Evolutionary conservation across 1,140 invertebrate species (phyloP).

Genomic region (Papilio polytes): DNA sequence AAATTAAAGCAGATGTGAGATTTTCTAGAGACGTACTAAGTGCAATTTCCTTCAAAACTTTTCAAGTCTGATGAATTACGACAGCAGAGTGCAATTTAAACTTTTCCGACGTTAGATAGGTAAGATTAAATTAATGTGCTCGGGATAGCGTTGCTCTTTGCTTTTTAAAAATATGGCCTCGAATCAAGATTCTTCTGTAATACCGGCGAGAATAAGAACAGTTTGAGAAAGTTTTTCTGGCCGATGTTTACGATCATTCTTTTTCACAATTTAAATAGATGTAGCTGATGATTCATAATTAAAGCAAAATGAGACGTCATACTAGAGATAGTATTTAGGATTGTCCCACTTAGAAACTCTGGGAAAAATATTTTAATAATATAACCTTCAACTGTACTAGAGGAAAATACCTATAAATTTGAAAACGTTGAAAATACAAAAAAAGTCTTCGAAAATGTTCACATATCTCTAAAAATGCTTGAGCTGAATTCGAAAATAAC

Average conservation of each 20-base stretch:
- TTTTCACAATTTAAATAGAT: not conserved
- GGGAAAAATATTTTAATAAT: not conserved
- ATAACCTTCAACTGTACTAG: not conserved
- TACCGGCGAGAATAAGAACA: conserved; percentile 1
- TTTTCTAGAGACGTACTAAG: conserved; percentile 36
- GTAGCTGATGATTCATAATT: not conserved
- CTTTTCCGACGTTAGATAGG: conserved; percentile 26
- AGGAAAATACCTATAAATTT: not conserved
- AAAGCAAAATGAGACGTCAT: not conserved
- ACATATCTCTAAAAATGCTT: conserved; percentile 22
- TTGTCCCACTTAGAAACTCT: not conserved
- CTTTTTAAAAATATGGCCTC: conserved; percentile 23
- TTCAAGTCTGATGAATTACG: conserved; percentile 36
- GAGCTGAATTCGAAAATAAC: conserved; percentile 27
- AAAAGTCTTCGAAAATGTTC: conserved; percentile 1
- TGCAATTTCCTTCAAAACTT: conserved; percentile 38
- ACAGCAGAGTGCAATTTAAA: conserved; percentile 35
- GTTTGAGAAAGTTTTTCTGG: not conserved
- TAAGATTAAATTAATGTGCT: conserved; percentile 35
- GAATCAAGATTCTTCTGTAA: not conserved
- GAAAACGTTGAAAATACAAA: not conserved
- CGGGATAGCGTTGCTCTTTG: conserved; percentile 22
- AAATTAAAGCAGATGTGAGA: conserved; percentile 36
- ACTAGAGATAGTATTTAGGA: not conserved
- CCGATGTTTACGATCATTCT: not conserved